Evolutionary conservation across 2,888 invertebrate genomes (phyloP).

Genomic region (Ormia ochracea): DNA sequence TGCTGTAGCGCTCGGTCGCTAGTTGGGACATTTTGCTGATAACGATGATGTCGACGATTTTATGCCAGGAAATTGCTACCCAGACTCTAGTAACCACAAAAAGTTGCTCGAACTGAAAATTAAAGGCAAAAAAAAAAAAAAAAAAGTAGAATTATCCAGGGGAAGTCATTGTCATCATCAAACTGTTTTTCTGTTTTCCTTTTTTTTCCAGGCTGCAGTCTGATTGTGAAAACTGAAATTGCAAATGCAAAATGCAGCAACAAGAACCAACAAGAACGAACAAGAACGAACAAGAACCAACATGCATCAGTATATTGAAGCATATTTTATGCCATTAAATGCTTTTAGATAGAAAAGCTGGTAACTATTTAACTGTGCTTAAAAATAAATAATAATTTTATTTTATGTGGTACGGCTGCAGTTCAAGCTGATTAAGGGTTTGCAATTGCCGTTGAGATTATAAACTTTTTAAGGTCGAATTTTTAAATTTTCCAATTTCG

Average conservation of each 20-base stretch:
- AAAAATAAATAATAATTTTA: conserved; percentile 60
- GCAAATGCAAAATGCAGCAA: conserved; percentile 21
- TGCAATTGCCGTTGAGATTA: no score
- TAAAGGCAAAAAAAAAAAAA: conserved; percentile 4
- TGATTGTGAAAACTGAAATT: conserved; percentile 43
- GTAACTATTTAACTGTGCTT: conserved; percentile 53
- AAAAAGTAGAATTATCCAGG: not conserved
- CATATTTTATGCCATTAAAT: conserved; percentile 40
- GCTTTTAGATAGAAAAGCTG: conserved; percentile 40
- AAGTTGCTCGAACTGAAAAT: conserved; percentile 22
- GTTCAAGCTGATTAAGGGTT: conserved; percentile 23
- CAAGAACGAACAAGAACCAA: conserved; percentile 1
- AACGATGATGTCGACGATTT: conserved; percentile 36
- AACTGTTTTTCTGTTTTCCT: conserved; percentile 28
- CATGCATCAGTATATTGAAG: conserved; percentile 16
- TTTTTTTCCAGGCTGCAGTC: not conserved
- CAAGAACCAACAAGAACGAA: not conserved
- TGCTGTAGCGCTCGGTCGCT: conserved; percentile 54
- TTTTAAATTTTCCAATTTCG: no score
- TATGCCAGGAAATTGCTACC: conserved; percentile 59
- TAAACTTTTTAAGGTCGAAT: no score
- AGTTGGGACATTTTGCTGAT: conserved; percentile 55
- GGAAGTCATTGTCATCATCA: conserved; percentile 53
- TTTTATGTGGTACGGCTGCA: conserved; percentile 50
- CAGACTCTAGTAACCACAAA: conserved; percentile 56